Evolutionary conservation across 2,797 vertebrate genomes (phyloP), one percentile per base, ranked within the genome.

Genomic region (Neosilurus hyrtlii): DNA sequence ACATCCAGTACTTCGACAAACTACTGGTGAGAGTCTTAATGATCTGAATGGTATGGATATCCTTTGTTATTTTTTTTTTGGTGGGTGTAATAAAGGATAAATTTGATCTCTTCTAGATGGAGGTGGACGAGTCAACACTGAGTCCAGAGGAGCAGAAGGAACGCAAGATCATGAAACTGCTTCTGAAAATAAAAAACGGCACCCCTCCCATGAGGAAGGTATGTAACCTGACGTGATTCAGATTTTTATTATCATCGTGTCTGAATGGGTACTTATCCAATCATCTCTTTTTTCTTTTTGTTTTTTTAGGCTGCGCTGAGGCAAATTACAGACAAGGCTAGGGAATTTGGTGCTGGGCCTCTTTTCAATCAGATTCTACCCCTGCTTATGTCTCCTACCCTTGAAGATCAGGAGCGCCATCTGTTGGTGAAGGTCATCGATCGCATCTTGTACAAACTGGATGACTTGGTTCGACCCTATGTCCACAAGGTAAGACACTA

Each of bases 1-100:
- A 99, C 91, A 99, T 99, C 89, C 98, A 99, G 30, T 99, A 99
- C 90, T 99, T 99, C 14, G 98, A 99, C 92, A 99, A 99, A 89
- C 92, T 99, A 11, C 89, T 99, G 96, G 98, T 99, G 90, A 95
- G 90, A 11, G 43, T 16, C 22, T 62, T 63, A 0, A 14, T 75
- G 26, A 35, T n/a, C 14, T n/a, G 7, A 8, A 30, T 3, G 0
- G 5, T 49, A 4, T 30, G 30, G 30, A 30, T 30, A 30, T 30
- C 30, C 30, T 30, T 30, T 30, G 26, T 68, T 51, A 0, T 49
- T 35, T 52, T 30, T 57, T 37, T 11, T 3, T 20, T 16, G 20
- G 14, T 49, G 56, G 77, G 5, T 83, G 35, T n/a, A 30, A 1
- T 79, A 66, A 52, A 20, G 0, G 2, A 26, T 30, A 18, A 79